These are phyloP conservation scores for Huso huso DNA, from an alignment of 2,797 vertebrate species.

Conservation along the genomic window DNA sequence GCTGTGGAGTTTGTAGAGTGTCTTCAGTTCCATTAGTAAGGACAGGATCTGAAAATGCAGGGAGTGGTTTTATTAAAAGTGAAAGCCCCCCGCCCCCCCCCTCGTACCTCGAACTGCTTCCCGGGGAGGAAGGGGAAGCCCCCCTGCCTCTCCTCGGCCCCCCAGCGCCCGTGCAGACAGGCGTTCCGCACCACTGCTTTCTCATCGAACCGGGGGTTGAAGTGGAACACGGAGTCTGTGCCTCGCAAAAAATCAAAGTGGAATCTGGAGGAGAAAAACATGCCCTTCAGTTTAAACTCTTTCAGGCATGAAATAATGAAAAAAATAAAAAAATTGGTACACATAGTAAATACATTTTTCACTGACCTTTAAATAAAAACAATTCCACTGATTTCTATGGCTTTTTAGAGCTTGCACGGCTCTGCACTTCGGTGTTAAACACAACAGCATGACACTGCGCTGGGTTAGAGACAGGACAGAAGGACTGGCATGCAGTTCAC, in stretches of 20 bases:
- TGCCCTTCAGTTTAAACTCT: no score
- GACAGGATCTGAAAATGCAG: no score
- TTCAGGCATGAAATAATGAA: not conserved
- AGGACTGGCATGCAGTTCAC: not conserved
- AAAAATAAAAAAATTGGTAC: not conserved
- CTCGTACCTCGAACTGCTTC: slow-evolving; percentile 76
- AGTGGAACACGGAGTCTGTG: slow-evolving; percentile 74
- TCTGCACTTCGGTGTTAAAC: not conserved
- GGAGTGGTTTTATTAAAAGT: no score
- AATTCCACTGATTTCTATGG: no score
- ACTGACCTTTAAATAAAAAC: not conserved
- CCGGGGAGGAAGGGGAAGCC: slow-evolving; percentile 70
- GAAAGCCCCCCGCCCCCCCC: no score
- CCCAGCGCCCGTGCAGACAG: slow-evolving; percentile 62
- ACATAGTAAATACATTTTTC: not conserved
- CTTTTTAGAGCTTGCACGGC: no score
- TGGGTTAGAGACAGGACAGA: not conserved
- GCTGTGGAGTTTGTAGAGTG: no score
- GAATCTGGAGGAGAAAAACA: slow-evolving; percentile 52
- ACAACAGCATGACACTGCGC: not conserved
- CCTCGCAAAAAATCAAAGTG: slow-evolving; percentile 73
- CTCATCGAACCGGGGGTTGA: slow-evolving; percentile 84
- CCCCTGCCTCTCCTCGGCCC: slow-evolving; percentile 73
- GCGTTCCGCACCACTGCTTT: slow-evolving; percentile 74
- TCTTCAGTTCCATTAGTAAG: no score